phyloP scores from a whole-genome alignment of 2,797 vertebrate genomes.

The Sternotherus odoratus region DNA sequence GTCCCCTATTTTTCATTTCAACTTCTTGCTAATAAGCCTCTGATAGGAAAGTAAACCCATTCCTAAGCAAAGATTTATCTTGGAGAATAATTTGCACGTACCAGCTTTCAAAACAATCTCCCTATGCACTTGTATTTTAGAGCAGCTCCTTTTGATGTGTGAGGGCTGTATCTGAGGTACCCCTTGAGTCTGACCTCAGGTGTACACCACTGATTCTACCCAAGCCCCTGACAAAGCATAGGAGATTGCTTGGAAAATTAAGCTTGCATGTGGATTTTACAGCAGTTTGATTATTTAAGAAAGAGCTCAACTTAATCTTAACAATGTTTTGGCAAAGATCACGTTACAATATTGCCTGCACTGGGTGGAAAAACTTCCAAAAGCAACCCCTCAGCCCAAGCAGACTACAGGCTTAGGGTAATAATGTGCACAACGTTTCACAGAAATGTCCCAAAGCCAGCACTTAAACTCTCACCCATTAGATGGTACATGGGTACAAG shows the following conservation, averaged over 20 bases:
- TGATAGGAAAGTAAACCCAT: neutral
- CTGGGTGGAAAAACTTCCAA: neutral
- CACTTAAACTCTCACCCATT: neutral
- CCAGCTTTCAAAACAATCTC: neutral
- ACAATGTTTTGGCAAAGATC: neutral
- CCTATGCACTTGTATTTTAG: neutral
- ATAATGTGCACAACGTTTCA: neutral
- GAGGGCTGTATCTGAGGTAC: neutral
- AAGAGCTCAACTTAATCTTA: neutral
- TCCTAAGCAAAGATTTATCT: neutral
- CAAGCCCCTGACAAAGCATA: neutral
- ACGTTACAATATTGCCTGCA: neutral
- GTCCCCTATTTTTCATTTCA: neutral
- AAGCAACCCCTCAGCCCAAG: neutral
- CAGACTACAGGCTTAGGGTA: neutral
- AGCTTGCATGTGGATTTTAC: fast-evolving
- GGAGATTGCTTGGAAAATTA: neutral
- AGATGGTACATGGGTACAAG: neutral
- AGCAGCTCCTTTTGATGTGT: neutral
- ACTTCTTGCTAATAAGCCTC: neutral
- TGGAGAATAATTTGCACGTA: neutral
- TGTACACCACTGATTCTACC: neutral
- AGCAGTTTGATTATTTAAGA: neutral
- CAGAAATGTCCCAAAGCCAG: neutral
- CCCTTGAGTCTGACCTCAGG: neutral